Conservation (phyloP, 2,113 vertebrate genomes). For the Hydrochoerus hydrochaeris region DNA sequence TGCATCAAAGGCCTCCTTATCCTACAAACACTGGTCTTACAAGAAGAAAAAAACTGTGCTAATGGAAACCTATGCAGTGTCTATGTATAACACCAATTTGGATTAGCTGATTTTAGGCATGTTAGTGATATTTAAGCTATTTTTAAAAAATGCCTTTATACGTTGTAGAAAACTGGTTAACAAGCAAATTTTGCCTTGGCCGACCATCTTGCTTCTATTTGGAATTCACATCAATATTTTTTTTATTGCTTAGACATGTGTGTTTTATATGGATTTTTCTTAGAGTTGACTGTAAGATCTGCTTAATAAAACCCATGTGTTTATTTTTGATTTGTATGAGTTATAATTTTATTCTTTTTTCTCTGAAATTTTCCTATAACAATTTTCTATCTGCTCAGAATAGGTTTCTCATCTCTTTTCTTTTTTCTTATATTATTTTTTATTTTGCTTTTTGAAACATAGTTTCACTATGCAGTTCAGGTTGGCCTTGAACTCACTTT, state of each 20-base stretch:
- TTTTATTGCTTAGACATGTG: neutral
- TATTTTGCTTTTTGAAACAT: too few species aligned
- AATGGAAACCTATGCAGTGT: neutral
- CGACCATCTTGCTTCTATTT: neutral
- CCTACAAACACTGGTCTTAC: neutral
- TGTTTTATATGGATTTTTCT: neutral
- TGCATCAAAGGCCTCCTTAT: neutral
- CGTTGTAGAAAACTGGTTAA: neutral
- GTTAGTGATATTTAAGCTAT: neutral
- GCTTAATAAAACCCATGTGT: neutral
- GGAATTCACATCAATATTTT: neutral
- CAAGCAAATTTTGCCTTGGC: neutral
- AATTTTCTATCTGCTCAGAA: neutral
- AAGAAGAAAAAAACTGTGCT: neutral
- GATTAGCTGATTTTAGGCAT: neutral
- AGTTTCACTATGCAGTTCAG: too few species aligned
- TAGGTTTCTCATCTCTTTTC: neutral
- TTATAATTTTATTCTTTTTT: neutral
- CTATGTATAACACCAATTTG: neutral
- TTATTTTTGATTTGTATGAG: neutral
- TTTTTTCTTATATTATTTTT: neutral
- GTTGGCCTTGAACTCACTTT: too few species aligned
- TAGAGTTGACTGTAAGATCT: conserved; percentile 5
- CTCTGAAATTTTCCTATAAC: neutral
- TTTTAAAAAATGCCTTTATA: neutral